Conservation (phyloP, 2,888 invertebrate genomes). For the Dendrolimus pini region DNA sequence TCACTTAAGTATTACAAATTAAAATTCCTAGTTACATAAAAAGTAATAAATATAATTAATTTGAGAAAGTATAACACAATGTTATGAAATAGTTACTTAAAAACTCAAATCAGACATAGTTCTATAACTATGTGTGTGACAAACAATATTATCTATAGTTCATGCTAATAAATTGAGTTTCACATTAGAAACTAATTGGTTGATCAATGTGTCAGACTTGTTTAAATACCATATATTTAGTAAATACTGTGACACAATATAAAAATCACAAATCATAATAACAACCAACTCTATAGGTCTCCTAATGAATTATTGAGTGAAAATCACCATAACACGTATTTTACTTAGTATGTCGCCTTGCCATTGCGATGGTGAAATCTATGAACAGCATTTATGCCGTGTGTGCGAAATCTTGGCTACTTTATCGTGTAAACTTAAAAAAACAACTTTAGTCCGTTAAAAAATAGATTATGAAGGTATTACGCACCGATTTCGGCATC, state of each 20-base stretch:
- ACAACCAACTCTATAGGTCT: no score
- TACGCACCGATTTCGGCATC: conserved; percentile 81
- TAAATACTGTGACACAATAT: no score
- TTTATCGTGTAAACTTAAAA: neutral
- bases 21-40: neutral
- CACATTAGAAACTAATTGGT: neutral
- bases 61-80: neutral
- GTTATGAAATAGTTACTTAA: neutral
- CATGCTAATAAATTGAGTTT: neutral
- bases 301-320: conserved; percentile 26
- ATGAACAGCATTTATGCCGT: neutral
- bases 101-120: neutral
- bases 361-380: conserved; percentile 8
- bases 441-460: neutral
- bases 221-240: no score
- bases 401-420: neutral
- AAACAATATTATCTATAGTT: no score
- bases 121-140: neutral
- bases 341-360: conserved; percentile 4
- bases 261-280: no score
- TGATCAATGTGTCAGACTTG: neutral
- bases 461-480: conserved; percentile 5
- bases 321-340: conserved; percentile 1
- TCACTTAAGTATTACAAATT: neutral
- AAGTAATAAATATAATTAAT: neutral